These are phyloP conservation scores for Agonum fuliginosum DNA, from an alignment of 2,888 invertebrate species.

Conservation along the genomic window DNA sequence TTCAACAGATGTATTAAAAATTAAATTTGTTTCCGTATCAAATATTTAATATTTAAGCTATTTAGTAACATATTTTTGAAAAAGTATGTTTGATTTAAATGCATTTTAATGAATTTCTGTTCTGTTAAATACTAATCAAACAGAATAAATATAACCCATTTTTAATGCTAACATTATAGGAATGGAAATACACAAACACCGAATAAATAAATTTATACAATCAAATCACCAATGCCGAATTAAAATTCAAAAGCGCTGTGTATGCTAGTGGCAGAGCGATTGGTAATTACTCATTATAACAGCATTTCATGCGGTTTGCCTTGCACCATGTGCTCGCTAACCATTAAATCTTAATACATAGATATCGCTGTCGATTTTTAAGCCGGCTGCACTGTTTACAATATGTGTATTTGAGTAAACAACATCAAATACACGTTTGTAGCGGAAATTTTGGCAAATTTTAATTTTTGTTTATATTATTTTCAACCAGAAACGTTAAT, in stretches of 20 bases:
- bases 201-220: conserved; percentile 45
- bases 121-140: conserved; percentile 43
- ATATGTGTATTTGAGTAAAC: conserved; percentile 1
- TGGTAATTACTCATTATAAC: conserved; percentile 40
- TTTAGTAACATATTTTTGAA: neutral
- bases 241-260: conserved; percentile 47
- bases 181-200: conserved; percentile 23
- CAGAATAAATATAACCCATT: conserved; percentile 36
- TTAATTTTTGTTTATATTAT: neutral
- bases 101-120: conserved; percentile 29
- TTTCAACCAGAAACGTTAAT: neutral
- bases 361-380: neutral
- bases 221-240: conserved; percentile 29
- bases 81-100: conserved; percentile 27
- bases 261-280: conserved; percentile 34
- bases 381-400: neutral
- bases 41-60: conserved; percentile 32
- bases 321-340: conserved; percentile 20
- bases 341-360: conserved; percentile 45
- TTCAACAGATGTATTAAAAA: conserved; percentile 10
- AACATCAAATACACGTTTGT: conserved; percentile 30
- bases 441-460: neutral
- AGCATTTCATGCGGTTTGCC: conserved; percentile 42
- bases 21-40: neutral
- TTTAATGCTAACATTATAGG: conserved; percentile 37